These are phyloP conservation scores for Cebus imitator DNA, from an alignment of 2,113 vertebrate species.

Conservation along the genomic window DNA sequence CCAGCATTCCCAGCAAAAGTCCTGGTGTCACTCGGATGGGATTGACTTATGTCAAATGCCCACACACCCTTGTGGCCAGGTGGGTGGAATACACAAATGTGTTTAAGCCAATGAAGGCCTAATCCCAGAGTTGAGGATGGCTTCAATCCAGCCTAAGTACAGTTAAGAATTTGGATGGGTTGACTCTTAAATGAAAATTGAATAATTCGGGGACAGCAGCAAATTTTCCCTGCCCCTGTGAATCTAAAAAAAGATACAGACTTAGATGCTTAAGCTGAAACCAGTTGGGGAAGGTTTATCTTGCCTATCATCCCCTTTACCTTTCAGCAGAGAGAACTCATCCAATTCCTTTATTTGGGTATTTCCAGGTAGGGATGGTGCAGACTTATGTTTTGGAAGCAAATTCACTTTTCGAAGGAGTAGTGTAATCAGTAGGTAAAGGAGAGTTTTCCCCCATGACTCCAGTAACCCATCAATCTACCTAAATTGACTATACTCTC, in stretches of 20 bases:
- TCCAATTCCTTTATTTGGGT: background rate
- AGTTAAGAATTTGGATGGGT: background rate
- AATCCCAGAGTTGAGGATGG: background rate
- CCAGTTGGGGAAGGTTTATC: background rate
- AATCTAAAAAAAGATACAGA: background rate
- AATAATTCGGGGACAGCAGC: background rate
- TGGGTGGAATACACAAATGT: background rate
- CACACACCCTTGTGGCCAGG: no score
- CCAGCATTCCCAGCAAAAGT: background rate
- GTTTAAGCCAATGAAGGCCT: background rate
- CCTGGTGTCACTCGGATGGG: background rate
- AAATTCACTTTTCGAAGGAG: background rate
- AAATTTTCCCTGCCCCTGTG: background rate
- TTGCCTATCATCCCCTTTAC: background rate
- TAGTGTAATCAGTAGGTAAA: background rate
- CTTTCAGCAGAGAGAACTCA: background rate
- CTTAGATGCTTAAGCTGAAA: background rate
- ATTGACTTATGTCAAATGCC: background rate
- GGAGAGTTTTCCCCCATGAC: background rate
- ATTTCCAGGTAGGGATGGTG: background rate
- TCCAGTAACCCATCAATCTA: background rate
- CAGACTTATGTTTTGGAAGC: background rate
- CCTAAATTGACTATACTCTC: background rate
- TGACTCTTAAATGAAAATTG: slow-evolving; percentile 34
- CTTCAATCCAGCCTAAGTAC: background rate